Conservation (phyloP, 2,888 invertebrate genomes). For the Luffia ferchaultella region DNA sequence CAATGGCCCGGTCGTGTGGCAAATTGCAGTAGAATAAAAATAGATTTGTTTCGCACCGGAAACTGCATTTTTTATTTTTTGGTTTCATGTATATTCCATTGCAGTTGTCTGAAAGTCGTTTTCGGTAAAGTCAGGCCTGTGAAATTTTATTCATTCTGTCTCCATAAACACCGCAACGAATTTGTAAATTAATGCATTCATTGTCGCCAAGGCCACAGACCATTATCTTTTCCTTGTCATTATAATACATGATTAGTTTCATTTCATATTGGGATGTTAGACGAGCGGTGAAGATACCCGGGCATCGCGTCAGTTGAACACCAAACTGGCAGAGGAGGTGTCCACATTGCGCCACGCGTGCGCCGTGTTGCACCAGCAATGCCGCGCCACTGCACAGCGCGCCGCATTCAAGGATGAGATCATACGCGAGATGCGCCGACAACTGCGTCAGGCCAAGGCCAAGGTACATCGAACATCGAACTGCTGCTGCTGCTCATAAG, state of each 20-base stretch:
- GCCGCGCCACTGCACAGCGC: conserved; percentile 57
- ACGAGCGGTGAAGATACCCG: conserved; percentile 50
- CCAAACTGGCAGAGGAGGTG: conserved; percentile 63
- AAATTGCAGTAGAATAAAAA: too few relatives aligned
- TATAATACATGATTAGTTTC: not conserved
- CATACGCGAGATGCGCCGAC: conserved; percentile 69
- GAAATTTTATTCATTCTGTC: too few relatives aligned
- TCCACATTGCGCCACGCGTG: conserved; percentile 57
- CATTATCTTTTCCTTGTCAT: not conserved
- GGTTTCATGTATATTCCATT: too few relatives aligned
- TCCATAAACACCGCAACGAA: too few relatives aligned
- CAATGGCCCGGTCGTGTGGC: too few relatives aligned
- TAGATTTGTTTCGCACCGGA: too few relatives aligned
- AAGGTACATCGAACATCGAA: conserved; percentile 26
- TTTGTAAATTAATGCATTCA: too few relatives aligned
- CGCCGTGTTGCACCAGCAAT: conserved; percentile 62
- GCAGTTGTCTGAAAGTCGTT: too few relatives aligned
- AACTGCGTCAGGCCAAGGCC: conserved; percentile 59
- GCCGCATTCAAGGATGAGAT: conserved; percentile 71
- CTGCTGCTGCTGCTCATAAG: conserved; percentile 4
- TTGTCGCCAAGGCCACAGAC: not conserved
- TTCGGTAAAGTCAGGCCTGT: too few relatives aligned
- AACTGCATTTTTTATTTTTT: too few relatives aligned
- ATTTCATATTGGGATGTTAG: too few relatives aligned
- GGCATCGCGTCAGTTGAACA: conserved; percentile 66